Evolutionary conservation across 2,797 vertebrate genomes (phyloP).

Genomic region (Limosa lapponica): DNA sequence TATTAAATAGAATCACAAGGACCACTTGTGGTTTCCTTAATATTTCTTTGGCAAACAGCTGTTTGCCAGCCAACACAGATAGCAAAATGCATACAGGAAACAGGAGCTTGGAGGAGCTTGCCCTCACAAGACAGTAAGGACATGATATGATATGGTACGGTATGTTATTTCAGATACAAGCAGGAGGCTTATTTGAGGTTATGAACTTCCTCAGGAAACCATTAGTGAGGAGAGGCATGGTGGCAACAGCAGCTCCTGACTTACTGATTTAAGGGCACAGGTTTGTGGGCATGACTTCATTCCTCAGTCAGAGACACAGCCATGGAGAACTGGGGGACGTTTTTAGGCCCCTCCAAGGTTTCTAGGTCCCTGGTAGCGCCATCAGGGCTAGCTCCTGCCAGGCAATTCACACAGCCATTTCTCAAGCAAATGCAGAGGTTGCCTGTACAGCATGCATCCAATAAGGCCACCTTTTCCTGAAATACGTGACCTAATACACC

Average conservation of each 20-base stretch:
- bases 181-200: neutral
- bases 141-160: rapidly evolving
- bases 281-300: neutral
- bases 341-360: neutral
- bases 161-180: neutral
- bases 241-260: neutral
- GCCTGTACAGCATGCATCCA: neutral
- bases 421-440: neutral
- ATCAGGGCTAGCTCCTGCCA: neutral
- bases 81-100: neutral
- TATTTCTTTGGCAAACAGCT: neutral
- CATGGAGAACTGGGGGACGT: neutral
- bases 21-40: neutral
- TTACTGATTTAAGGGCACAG: neutral
- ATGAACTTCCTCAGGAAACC: neutral
- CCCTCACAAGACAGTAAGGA: neutral
- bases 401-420: rapidly evolving
- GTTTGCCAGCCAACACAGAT: neutral
- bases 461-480: neutral
- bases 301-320: neutral
- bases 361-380: neutral
- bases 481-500: neutral
- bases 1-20: neutral
- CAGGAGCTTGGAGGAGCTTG: neutral
- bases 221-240: no score